Percentiles rank a stretch among this genome's conserved stretches.
These are phyloP conservation scores for Drosophila simulans DNA, from an alignment of 1,140 invertebrate genomes.

Conservation along the genomic window DNA sequence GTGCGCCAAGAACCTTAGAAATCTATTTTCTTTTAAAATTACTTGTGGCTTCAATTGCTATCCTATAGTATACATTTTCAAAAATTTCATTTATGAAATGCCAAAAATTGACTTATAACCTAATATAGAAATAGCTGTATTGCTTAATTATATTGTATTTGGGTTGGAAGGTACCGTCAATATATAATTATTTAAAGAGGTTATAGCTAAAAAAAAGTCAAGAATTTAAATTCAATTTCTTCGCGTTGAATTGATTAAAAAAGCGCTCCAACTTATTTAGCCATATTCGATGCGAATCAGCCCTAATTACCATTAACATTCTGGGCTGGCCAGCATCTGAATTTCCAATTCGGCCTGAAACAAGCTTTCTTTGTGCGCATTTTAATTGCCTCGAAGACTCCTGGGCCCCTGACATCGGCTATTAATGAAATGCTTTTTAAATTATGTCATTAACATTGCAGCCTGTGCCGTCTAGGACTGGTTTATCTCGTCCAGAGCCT, in stretches of 20 bases:
- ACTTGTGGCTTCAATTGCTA: neutral
- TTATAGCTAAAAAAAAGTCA: too few relatives aligned
- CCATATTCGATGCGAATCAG: constrained; percentile 31
- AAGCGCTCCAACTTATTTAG: constrained; percentile 16
- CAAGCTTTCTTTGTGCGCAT: constrained; percentile 38
- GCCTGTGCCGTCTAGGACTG: constrained; percentile 56
- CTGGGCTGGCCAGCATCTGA: constrained; percentile 46
- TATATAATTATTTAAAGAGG: too few relatives aligned
- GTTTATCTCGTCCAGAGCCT: constrained; percentile 43
- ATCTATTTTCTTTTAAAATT: neutral
- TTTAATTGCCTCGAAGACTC: constrained; percentile 28
- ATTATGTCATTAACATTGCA: constrained; percentile 81
- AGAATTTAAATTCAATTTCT: neutral
- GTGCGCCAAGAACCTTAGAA: neutral
- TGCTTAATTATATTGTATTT: too few relatives aligned
- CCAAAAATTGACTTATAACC: too few relatives aligned
- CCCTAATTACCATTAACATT: constrained; percentile 59
- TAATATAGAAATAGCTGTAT: too few relatives aligned
- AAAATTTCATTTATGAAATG: too few relatives aligned
- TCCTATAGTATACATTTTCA: too few relatives aligned
- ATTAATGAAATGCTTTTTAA: constrained; percentile 78
- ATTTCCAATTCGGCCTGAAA: constrained; percentile 58
- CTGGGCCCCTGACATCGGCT: constrained; percentile 48
- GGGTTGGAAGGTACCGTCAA: too few relatives aligned
- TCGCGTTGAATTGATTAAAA: constrained; percentile 6